Evolutionary conservation across 2,113 vertebrate genomes (phyloP).

Genomic region (Oncorhynchus clarkii): DNA sequence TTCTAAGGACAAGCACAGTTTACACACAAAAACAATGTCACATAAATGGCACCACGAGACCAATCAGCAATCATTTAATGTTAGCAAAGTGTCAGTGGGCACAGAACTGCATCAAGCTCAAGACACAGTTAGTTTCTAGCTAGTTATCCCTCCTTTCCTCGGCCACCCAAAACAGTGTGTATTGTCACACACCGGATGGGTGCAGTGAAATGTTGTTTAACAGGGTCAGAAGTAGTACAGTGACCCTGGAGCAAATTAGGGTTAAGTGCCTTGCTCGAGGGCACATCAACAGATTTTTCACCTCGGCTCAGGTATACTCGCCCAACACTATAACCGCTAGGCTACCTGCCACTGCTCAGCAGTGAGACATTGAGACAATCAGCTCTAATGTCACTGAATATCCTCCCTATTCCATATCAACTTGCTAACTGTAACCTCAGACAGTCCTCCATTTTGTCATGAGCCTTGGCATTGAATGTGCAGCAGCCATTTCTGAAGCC

Average conservation of each 20-base stretch:
- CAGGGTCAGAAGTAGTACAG: no score
- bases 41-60: not conserved
- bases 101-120: conserved; percentile 28
- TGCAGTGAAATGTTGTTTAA: no score
- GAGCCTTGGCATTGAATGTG: conserved; percentile 33
- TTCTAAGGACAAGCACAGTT: not conserved
- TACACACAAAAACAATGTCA: not conserved
- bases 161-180: not conserved
- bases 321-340: no score
- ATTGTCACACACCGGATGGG: no score
- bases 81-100: not conserved
- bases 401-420: conserved; percentile 7
- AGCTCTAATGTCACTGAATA: conserved; percentile 27
- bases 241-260: no score
- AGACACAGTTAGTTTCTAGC: conserved; percentile 23
- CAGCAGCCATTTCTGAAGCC: conserved; percentile 68
- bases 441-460: conserved; percentile 72
- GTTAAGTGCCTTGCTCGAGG: no score
- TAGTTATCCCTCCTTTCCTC: not conserved
- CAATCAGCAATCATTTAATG: not conserved
- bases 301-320: no score
- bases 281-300: no score
- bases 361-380: conserved; percentile 22
- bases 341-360: not conserved
- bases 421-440: conserved; percentile 20